A percentile compares a stretch with the other conserved stretches of the same genome.
Conservation (phyloP, 1,140 invertebrate genomes). For the Delia radicum region DNA sequence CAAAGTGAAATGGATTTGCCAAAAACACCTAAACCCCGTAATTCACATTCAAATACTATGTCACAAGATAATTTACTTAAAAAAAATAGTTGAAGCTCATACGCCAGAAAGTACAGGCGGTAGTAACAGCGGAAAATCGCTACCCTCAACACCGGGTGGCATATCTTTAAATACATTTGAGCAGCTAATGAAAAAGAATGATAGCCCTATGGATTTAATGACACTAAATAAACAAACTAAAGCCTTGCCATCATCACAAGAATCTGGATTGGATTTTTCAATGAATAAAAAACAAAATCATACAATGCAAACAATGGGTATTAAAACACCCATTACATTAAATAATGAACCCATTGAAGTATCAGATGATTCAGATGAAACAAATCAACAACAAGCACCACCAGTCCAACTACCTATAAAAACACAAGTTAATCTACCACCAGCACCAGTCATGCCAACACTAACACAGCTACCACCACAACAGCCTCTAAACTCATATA, state of each 20-base stretch:
- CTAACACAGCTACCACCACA: background rate
- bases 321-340: slow-evolving; percentile 4
- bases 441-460: background rate
- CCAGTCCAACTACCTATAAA: background rate
- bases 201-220: slow-evolving; percentile 1
- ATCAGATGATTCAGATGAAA: slow-evolving; percentile 44
- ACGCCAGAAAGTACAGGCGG: slow-evolving; percentile 9
- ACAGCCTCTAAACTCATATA: no score
- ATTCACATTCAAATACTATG: background rate
- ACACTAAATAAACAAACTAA: background rate
- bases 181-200: slow-evolving; percentile 9
- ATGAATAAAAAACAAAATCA: background rate
- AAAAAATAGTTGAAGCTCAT: background rate
- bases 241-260: background rate
- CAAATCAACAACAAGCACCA: background rate
- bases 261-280: slow-evolving; percentile 1
- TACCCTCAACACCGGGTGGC: slow-evolving; percentile 6
- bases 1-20: slow-evolving; percentile 2
- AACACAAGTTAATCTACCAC: background rate
- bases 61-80: background rate
- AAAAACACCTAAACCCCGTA: slow-evolving; percentile 11
- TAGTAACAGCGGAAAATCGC: background rate
- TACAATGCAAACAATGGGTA: background rate
- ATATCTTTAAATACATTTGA: slow-evolving; percentile 15
- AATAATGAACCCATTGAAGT: slow-evolving; percentile 48